Conservation (phyloP, 64 coral and sea anemone genomes). For the Pocillopora verrucosa region DNA sequence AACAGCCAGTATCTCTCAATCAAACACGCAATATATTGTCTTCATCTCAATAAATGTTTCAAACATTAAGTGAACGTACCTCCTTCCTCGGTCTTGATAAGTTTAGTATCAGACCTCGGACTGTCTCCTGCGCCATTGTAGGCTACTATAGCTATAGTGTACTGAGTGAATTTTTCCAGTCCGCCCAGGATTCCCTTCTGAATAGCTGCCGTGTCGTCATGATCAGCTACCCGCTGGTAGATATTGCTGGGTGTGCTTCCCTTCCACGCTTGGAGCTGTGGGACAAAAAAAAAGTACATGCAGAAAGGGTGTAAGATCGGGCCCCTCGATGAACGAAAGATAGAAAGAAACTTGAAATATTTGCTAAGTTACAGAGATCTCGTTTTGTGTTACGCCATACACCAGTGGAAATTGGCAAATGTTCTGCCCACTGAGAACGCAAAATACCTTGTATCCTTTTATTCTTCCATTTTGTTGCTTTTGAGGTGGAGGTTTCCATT, state of each 20-base stretch:
- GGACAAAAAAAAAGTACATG: background rate
- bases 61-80: conserved; percentile 8
- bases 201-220: conserved; percentile 32
- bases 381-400: too few species aligned
- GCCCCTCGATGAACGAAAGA: background rate
- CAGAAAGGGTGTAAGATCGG: background rate
- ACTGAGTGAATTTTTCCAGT: conserved; percentile 78
- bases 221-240: background rate
- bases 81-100: conserved; percentile 77
- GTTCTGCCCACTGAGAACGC: too few species aligned
- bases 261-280: conserved; percentile 60
- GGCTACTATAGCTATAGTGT: conserved; percentile 61
- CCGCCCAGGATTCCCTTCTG: conserved; percentile 58
- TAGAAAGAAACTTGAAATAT: too few species aligned
- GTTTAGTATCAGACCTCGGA: conserved; percentile 53
- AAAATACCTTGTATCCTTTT: conserved; percentile 66
- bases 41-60: too few species aligned
- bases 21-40: too few species aligned
- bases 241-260: conserved; percentile 25
- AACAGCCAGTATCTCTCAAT: too few species aligned
- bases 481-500: conserved; percentile 88
- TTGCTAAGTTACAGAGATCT: too few species aligned
- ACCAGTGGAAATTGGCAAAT: too few species aligned
- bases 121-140: conserved; percentile 77
- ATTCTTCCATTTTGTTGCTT: conserved; percentile 79